These are phyloP conservation scores for Anser brachyrhynchus DNA, from an alignment of 2,113 vertebrate species.

Conservation along the genomic window DNA sequence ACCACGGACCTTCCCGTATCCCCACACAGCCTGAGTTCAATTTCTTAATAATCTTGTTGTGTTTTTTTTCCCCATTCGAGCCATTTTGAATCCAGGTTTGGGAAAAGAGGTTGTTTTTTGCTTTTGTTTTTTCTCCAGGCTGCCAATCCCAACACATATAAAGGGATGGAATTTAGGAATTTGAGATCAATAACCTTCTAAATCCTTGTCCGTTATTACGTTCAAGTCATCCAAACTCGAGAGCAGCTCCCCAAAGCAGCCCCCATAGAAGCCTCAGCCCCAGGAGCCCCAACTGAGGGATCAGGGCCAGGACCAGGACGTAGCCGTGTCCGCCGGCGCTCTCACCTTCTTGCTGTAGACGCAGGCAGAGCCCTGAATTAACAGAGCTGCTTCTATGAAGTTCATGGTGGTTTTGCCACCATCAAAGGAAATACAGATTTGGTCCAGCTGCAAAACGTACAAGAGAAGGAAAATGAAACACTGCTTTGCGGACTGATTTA, in stretches of 20 bases:
- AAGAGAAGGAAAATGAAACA: fast-evolving
- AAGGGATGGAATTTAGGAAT: fast-evolving
- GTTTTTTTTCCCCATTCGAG: not conserved
- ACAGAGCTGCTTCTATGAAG: slow-evolving; percentile 89
- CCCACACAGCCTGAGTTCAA: fast-evolving
- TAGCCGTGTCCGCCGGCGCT: fast-evolving
- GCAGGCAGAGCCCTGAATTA: slow-evolving; percentile 92
- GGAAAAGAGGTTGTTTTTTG: too few species aligned
- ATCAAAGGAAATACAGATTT: slow-evolving; percentile 93
- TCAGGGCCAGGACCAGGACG: fast-evolving
- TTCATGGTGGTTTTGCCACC: slow-evolving; percentile 90
- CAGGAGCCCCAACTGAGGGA: fast-evolving
- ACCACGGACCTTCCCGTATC: fast-evolving
- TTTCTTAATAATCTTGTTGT: fast-evolving
- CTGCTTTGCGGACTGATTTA: fast-evolving
- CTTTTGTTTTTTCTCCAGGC: not conserved
- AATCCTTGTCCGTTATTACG: fast-evolving
- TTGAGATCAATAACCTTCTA: fast-evolving
- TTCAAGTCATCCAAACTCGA: fast-evolving
- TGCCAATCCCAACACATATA: fast-evolving
- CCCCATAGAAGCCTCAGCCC: fast-evolving
- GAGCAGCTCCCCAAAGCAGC: too few species aligned
- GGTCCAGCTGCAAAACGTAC: slow-evolving; percentile 81
- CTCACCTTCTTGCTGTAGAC: slow-evolving; percentile 95
- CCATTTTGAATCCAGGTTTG: not conserved